Evolutionary conservation across 2,113 vertebrate genomes (phyloP), one percentile per base, ranked within the genome.

Genomic region (Eulemur rufifrons): DNA sequence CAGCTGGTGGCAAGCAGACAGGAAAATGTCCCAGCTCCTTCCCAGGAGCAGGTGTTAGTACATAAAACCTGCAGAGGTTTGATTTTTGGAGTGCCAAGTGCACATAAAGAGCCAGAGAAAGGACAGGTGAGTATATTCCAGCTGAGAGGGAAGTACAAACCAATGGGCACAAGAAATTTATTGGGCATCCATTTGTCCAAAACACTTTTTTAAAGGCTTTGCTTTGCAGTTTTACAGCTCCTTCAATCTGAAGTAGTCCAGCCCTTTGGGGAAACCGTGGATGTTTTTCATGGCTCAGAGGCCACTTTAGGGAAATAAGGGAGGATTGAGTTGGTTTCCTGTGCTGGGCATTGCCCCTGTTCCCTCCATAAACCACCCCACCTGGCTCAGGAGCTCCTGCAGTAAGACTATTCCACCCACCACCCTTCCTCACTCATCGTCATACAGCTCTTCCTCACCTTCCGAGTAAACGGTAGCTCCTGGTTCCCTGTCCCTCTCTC

Each of bases 391-490:
- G 12, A 54, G 20, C 5, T 11, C 37, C 84, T 18, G 8, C 12
- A 27, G 13, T 17, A 74, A 34, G 15, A 3, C 27, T 32, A 1
- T 3, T 25, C 39, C 15, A 11, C 34, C 17, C 25, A 37, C 3
- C 14, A 32, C 15, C 18, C 15, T 10, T 0, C 45, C 34, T 37
- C 3, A 20, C 17, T 4, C 39, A 27, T 18, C 12, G 6, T 17
- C 8, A 0, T 3, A 0, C 9, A 59, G 12, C 23, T 76, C 64
- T 71, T 74, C n/a, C 32, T 37, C 18, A 1, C 0, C 1, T 21
- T n/a, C 42, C 39, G n/a, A 21, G 27, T 15, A 61, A 11, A 34
- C 6, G n/a, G 39, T 66, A 14, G 23, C 20, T 74, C 23, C 25
- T 17, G 14, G 20, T 54, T 20, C 29, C 37, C 69, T 15, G 8